These are phyloP conservation scores for Drosophila borborema DNA, from an alignment of 2,888 invertebrate genomes.

Conservation along the genomic window DNA sequence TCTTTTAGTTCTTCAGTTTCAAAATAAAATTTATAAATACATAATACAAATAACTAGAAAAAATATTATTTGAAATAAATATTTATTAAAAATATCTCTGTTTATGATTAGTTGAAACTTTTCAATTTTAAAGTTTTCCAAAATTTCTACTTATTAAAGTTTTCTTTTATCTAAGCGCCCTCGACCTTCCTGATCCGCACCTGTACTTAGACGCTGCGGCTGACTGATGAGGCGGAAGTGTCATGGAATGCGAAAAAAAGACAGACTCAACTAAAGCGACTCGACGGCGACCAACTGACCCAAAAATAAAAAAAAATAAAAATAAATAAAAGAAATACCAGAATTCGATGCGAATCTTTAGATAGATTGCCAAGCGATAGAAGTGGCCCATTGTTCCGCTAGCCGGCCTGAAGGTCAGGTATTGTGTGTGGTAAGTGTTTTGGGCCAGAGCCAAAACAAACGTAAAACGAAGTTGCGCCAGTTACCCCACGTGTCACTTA, in stretches of 20 bases:
- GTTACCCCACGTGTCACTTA: conserved; percentile 73
- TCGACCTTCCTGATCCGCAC: background rate
- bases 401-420: conserved; percentile 58
- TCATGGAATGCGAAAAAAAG: conserved; percentile 38
- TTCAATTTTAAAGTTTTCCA: background rate
- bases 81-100: no score
- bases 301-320: conserved; percentile 32
- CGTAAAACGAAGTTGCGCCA: conserved; percentile 36
- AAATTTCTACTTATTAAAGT: background rate
- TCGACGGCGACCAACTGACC: conserved; percentile 66
- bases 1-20: no score
- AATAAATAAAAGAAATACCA: conserved; percentile 2
- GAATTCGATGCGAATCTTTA: conserved; percentile 46
- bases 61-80: no score
- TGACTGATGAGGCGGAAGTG: conserved; percentile 52
- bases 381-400: conserved; percentile 45
- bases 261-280: conserved; percentile 30
- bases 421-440: conserved; percentile 45
- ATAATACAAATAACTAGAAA: no score
- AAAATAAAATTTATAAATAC: no score
- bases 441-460: conserved; percentile 57
- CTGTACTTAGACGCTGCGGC: conserved; percentile 14
- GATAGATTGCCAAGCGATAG: conserved; percentile 42
- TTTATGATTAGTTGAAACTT: no score
- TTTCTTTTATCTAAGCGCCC: background rate